phyloP scores from a whole-genome alignment of 1,140 invertebrate genomes.

The Zaprionus camerounensis region DNA sequence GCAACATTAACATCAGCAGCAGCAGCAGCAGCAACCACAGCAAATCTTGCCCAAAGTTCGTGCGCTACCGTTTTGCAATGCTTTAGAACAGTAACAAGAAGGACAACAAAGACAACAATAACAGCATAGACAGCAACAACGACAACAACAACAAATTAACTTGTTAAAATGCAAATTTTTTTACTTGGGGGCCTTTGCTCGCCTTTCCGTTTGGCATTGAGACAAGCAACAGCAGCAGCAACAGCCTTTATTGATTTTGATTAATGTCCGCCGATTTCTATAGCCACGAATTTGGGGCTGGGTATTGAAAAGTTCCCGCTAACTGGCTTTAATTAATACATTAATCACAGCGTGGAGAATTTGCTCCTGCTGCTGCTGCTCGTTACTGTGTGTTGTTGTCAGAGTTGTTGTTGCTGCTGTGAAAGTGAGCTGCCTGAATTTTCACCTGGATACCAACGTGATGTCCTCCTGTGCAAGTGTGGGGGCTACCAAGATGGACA shows the following conservation, averaged over 20 bases:
- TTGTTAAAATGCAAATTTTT: constrained; percentile 81
- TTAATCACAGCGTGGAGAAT: constrained; percentile 61
- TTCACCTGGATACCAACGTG: constrained; percentile 55
- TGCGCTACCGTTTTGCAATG: constrained; percentile 77
- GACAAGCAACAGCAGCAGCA: constrained; percentile 34
- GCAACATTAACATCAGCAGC: constrained; percentile 25
- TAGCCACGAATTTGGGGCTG: constrained; percentile 59
- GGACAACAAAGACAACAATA: constrained; percentile 39
- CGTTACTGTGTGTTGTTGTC: constrained; percentile 40
- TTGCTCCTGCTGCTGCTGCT: constrained; percentile 36
- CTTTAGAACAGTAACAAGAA: constrained; percentile 52
- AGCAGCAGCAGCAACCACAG: constrained; percentile 22
- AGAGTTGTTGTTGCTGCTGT: constrained; percentile 19
- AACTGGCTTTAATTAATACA: constrained; percentile 75
- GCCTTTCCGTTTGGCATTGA: constrained; percentile 68
- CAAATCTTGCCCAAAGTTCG: constrained; percentile 65
- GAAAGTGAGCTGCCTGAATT: constrained; percentile 46
- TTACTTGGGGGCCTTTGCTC: constrained; percentile 61
- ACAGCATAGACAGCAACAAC: constrained; percentile 42
- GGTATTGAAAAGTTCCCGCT: constrained; percentile 53
- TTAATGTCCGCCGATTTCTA: constrained; percentile 72
- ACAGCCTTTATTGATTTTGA: constrained; percentile 78
- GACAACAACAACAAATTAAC: constrained; percentile 61
- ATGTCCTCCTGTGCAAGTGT: constrained; percentile 45
- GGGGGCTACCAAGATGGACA: constrained; percentile 76